Base-by-base conservation (phyloP, 2,888 invertebrate genomes). In the Lacanobia oleracea region DNA sequence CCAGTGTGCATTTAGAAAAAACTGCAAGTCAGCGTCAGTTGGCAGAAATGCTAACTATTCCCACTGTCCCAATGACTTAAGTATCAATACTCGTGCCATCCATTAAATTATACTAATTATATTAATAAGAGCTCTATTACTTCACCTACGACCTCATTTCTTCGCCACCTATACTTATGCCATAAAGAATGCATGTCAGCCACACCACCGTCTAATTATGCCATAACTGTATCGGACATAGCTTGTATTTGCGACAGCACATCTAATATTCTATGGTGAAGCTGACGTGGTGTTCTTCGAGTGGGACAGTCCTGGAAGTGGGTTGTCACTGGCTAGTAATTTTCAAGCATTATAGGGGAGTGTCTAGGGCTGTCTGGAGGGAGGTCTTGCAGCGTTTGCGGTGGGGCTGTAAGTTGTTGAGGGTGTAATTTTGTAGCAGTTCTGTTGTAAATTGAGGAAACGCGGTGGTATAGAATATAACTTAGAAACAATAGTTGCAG, bases 161-260 rank as follows among this genome's bases (percentile, higher is more conserved):
- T 18, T 18, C 14, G 10, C 21, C 1, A 12, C 62, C 40, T 23
- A 51, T 45, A 78, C 23, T 83, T 83, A 66, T 12, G 9, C 1
- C 3, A 79, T 79, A 79, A 79, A 83, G 45, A 66, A 83, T 79
- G 74, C 73, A 79, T 2, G 12, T 2, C 14, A 27, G 12, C 8
- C 57, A 59, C 57, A 59, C 79, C 21, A 64, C 27, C 27, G 53
- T 56, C 40, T 79, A 78, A 78, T 78, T 65, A 82, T 65, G 27
- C 27, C 12, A 61, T 64, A 59, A 61, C 18, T 4, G 12, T 50
- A 54, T 40, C n/a, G 53, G 45, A 1, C 59, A 79, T 83, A 83
- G 83, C 83, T 83, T 82, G 56, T 56, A 62, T 82, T 79, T 7
- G 80, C 83, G 63, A 60, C 51, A 53, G 0, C 33, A 1, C 18